phyloP scores from a whole-genome alignment of 2,888 invertebrate genomes.

The Synanthedon formicaeformis region DNA sequence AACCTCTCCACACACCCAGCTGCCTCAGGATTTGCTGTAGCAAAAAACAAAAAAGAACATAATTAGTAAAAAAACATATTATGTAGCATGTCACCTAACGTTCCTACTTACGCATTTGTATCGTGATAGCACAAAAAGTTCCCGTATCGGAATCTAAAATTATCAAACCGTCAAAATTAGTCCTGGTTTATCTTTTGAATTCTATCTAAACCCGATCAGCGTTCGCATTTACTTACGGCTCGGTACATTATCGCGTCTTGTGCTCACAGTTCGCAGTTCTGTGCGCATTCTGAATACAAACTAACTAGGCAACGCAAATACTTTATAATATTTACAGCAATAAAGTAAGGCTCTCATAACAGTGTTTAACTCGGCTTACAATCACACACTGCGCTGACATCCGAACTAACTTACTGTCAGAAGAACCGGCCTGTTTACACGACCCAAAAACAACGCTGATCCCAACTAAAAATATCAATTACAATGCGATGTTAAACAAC shows the following conservation, averaged over 20 bases:
- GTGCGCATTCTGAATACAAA: slow-evolving; percentile 33
- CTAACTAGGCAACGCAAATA: not conserved
- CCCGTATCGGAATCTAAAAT: slow-evolving; percentile 67
- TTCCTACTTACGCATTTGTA: slow-evolving; percentile 63
- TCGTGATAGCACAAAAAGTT: slow-evolving; percentile 65
- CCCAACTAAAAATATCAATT: slow-evolving; percentile 69
- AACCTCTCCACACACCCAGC: slow-evolving; percentile 80
- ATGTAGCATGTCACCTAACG: too few species aligned
- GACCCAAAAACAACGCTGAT: slow-evolving; percentile 62
- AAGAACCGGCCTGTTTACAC: slow-evolving; percentile 60
- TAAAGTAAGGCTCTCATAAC: slow-evolving; percentile 34
- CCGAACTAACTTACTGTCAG: slow-evolving; percentile 54
- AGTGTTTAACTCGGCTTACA: slow-evolving; percentile 44
- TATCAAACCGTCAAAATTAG: slow-evolving; percentile 40
- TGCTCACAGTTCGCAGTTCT: slow-evolving; percentile 45
- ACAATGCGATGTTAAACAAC: slow-evolving; percentile 55
- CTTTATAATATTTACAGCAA: slow-evolving; percentile 12
- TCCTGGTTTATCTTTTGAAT: slow-evolving; percentile 6
- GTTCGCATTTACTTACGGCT: slow-evolving; percentile 53
- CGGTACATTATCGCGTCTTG: slow-evolving; percentile 57
- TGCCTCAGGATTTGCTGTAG: slow-evolving; percentile 74
- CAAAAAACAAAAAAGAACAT: not conserved
- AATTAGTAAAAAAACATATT: not conserved
- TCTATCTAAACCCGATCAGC: not conserved
- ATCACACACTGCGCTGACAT: slow-evolving; percentile 53